These are phyloP conservation scores for Sebastes iracundus DNA, from an alignment of 2,797 vertebrate genomes.

Conservation along the genomic window DNA sequence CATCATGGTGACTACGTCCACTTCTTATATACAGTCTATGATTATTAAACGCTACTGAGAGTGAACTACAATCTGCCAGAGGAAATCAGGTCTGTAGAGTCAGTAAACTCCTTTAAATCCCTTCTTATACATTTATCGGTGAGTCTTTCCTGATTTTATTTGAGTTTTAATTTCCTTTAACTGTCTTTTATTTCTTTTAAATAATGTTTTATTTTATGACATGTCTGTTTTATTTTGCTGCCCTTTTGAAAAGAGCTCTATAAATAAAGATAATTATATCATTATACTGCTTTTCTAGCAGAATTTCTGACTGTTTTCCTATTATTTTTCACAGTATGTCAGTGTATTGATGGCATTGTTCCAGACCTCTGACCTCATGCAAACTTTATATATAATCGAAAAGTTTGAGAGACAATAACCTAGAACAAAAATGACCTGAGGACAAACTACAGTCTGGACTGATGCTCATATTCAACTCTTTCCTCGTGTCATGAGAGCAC, in stretches of 20 bases:
- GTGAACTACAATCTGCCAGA: no score
- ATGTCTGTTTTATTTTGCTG: no score
- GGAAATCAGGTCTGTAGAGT: no score
- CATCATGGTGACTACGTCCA: neutral
- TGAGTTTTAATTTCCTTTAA: no score
- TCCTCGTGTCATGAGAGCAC: neutral
- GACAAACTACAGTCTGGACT: neutral
- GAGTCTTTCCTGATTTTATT: no score
- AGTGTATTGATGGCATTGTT: neutral
- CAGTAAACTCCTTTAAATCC: no score
- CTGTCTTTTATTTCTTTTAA: no score
- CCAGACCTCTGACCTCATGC: neutral
- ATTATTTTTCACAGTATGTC: neutral
- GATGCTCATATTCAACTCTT: neutral
- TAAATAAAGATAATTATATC: no score
- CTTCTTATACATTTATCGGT: no score
- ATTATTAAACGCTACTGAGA: no score
- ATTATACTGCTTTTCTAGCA: neutral
- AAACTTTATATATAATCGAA: neutral
- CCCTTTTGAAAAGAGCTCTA: no score
- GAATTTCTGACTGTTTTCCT: neutral
- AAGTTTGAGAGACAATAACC: neutral
- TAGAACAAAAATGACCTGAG: neutral
- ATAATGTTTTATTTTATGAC: no score
- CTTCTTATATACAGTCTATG: neutral